A percentile compares a stretch with the other conserved stretches of the same genome.
phyloP scores from a whole-genome alignment of 1,140 invertebrate genomes.

The Dolichoris vasculosae region DNA sequence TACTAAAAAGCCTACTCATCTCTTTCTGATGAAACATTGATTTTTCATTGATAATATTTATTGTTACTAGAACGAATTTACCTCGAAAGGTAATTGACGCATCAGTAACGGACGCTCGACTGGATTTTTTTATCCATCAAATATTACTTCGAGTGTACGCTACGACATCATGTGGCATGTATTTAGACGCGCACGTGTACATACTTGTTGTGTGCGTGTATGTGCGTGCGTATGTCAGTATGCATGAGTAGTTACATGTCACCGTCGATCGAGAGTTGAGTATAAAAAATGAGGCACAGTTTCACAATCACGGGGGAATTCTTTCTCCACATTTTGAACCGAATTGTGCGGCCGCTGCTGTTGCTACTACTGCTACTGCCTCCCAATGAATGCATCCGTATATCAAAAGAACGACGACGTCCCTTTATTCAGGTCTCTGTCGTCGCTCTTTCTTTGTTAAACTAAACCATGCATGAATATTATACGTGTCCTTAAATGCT shows the following conservation, averaged over 20 bases:
- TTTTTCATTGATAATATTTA: constrained; percentile 1
- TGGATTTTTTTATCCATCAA: constrained; percentile 25
- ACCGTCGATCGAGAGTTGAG: constrained; percentile 60
- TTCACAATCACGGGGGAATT: constrained; percentile 71
- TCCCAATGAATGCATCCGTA: constrained; percentile 74
- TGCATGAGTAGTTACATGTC: constrained; percentile 26
- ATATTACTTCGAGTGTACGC: neutral
- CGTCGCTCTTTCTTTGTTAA: constrained; percentile 56
- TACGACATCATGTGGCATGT: constrained; percentile 48
- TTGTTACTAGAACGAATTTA: constrained; percentile 31
- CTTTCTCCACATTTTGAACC: constrained; percentile 50
- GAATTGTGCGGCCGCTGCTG: constrained; percentile 60
- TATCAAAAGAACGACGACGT: constrained; percentile 65
- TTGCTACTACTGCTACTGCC: constrained; percentile 67
- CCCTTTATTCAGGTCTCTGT: constrained; percentile 57
- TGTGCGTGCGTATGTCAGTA: constrained; percentile 33
- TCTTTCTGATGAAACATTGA: neutral
- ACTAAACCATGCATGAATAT: constrained; percentile 74
- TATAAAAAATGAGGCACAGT: constrained; percentile 75
- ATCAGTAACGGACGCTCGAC: constrained; percentile 34
- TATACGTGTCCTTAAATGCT: constrained; percentile 70
- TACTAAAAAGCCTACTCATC: neutral
- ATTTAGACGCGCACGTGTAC: constrained; percentile 39
- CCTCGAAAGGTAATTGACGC: constrained; percentile 32
- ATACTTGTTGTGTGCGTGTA: too few species aligned